phyloP scores from a whole-genome alignment of 2,113 vertebrate genomes.

The Sorex araneus region DNA sequence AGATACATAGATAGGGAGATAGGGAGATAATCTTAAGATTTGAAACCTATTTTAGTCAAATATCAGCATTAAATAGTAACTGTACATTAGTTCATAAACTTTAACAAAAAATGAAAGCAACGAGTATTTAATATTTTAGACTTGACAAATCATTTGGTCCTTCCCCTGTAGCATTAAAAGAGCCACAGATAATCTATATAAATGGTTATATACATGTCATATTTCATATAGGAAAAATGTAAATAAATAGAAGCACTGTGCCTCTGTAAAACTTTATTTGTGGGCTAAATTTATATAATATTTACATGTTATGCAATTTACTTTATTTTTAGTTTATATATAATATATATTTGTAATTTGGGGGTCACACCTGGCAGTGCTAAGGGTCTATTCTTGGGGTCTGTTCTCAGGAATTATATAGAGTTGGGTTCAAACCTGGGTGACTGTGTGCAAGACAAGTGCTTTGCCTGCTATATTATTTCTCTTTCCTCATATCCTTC shows the following conservation, averaged over 20 bases:
- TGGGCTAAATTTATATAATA: slow-evolving; percentile 17
- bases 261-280: slow-evolving; percentile 35
- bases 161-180: background rate
- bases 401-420: no score
- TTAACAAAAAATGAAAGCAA: background rate
- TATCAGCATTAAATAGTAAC: background rate
- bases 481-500: no score
- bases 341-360: no score
- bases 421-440: no score
- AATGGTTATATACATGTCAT: background rate
- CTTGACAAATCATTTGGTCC: background rate
- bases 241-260: background rate
- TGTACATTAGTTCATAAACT: background rate
- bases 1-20: no score
- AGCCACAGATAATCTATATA: background rate
- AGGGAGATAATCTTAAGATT: no score
- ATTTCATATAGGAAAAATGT: background rate
- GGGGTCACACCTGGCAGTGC: no score
- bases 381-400: no score
- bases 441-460: no score
- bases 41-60: background rate
- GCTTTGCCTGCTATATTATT: no score
- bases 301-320: background rate
- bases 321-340: background rate
- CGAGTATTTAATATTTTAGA: background rate